Conservation (phyloP, 2,113 vertebrate species). For the Cairina moschata region DNA sequence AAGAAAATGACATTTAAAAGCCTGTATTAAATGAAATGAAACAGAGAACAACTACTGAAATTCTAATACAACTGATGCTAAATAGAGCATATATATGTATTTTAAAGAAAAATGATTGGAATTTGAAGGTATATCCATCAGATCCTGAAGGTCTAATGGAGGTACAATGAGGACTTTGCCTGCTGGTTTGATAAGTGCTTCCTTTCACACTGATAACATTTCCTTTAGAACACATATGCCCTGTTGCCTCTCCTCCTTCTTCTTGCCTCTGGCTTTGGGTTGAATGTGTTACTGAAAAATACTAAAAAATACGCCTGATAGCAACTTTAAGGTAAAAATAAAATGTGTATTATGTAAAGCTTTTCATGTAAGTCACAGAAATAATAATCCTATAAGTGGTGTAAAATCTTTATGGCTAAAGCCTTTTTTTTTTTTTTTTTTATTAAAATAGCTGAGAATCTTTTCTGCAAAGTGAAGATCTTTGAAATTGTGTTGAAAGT, state of each 20-base stretch:
- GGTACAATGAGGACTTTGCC: not conserved
- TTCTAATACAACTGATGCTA: not conserved
- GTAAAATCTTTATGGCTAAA: not conserved
- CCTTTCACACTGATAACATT: not conserved
- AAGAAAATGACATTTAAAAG: not conserved
- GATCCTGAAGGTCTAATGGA: not conserved
- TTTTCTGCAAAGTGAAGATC: not conserved
- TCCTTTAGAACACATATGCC: not conserved
- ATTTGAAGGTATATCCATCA: not conserved
- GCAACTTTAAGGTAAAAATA: not conserved
- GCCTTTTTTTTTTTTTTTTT: not conserved
- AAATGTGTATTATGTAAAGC: not conserved
- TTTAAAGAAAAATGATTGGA: not conserved
- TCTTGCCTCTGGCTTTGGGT: not conserved
- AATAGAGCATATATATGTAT: not conserved
- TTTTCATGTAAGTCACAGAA: not conserved
- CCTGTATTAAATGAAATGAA: not conserved
- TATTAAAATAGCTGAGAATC: conserved; percentile 18
- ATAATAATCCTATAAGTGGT: not conserved
- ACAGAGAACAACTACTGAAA: not conserved
- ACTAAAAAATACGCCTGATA: not conserved
- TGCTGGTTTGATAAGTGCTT: not conserved
- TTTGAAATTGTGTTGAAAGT: conserved; percentile 11
- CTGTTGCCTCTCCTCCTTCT: not conserved
- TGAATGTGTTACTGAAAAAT: not conserved